Evolutionary conservation across 2,888 invertebrate genomes (phyloP).

Genomic region (Eurois occulta): DNA sequence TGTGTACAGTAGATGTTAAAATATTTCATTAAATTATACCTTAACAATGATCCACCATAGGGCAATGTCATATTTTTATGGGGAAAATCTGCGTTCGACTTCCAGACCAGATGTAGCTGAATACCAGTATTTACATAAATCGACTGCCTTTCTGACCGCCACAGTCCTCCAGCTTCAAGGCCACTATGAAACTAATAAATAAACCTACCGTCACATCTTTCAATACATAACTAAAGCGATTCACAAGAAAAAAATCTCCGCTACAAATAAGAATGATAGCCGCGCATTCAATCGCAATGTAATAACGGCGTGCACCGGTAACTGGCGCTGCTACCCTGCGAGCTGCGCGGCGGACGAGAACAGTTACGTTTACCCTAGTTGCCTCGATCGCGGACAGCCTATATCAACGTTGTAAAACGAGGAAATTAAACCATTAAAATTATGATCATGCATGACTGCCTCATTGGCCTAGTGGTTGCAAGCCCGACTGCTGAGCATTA

Average conservation of each 20-base stretch:
- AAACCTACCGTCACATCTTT: not conserved
- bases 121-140: not conserved
- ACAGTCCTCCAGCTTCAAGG: not conserved
- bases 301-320: slow-evolving; percentile 75
- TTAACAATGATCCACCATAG: not conserved
- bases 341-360: slow-evolving; percentile 55
- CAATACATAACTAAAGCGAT: slow-evolving; percentile 5
- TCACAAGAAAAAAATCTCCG: slow-evolving; percentile 15
- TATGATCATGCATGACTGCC: not conserved
- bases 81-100: not conserved
- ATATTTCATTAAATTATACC: too few relatives aligned
- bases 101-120: not conserved
- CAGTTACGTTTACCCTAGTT: slow-evolving; percentile 78
- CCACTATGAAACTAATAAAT: not conserved
- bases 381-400: slow-evolving; percentile 66
- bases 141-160: not conserved
- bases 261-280: slow-evolving; percentile 41
- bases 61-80: too few relatives aligned
- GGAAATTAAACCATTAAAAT: slow-evolving; percentile 30
- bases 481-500: not conserved
- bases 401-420: slow-evolving; percentile 21
- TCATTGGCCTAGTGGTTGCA: not conserved
- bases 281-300: slow-evolving; percentile 72
- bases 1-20: too few relatives aligned
- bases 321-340: slow-evolving; percentile 67